Evolutionary conservation across 2,888 invertebrate species (phyloP), one percentile per base, ranked within the genome.

Genomic region (Drosophila paranaensis): DNA sequence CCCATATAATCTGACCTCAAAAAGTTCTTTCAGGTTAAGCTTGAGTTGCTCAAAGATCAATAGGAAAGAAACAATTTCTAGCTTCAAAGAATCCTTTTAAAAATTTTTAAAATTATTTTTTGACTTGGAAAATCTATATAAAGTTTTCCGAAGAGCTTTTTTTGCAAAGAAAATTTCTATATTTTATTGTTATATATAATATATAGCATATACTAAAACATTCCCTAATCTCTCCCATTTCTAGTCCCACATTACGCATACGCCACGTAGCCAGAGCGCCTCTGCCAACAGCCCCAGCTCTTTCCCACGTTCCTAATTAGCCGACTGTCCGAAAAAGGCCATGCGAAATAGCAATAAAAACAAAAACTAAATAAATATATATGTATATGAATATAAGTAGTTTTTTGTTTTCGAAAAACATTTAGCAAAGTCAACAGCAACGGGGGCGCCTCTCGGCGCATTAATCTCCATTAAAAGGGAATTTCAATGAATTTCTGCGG

Each of bases 391-490:
- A 35, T 11, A 20, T 30, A 16, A 27, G 40, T 55, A 35, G 43
- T 43, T 56, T 56, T 42, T 43, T 42, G 58, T 77, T 77, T 72
- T 82, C 67, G 51, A 60, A 83, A 83, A 86, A 84, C 82, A 88
- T 88, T 90, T 90, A 88, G 89, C 90, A 86, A 80, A 71, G 81
- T 86, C 82, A 90, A 88, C 77, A 88, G 46, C 33, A 58, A 45
- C 6, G 27, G 74, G 40, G 74, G 74, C 77, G 77, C 79, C 77
- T 45, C 73, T 73, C 40, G 42, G 25, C 74, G 60, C 74, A 90
- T 91, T 89, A 90, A 91, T 90, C 88, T 90, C 86, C 90, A 91
- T 90, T 90, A 90, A 91, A 91, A 89, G 79, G 78, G 88, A 87
- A 91, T 91, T 88, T 89, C 83, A 83, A 76, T 89, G 81, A 90